Conservation (phyloP, 2,888 invertebrate genomes). For the Globia sparganii region DNA sequence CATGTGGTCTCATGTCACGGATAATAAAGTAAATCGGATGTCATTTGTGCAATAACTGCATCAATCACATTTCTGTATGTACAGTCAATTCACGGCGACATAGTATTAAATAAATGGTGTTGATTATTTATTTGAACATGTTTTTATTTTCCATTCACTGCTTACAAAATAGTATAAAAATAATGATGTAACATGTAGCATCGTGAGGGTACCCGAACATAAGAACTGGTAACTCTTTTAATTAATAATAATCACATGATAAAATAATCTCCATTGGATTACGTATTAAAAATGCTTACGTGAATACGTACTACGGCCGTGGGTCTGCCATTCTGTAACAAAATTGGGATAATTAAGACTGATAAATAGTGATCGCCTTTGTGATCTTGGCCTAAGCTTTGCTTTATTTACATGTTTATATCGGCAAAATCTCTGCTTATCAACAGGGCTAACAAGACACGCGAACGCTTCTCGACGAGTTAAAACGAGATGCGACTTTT, state of each 20-base stretch:
- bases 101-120: conserved; percentile 88
- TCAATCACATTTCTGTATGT: conserved; percentile 80
- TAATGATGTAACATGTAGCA: conserved; percentile 40
- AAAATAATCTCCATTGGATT: conserved; percentile 67
- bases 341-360: conserved; percentile 37
- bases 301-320: conserved; percentile 73
- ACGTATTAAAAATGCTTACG: conserved; percentile 61
- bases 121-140: conserved; percentile 77
- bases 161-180: conserved; percentile 49
- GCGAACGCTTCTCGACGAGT: not conserved
- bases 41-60: conserved; percentile 85
- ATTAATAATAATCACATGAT: conserved; percentile 58
- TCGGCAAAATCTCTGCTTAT: not conserved
- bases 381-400: no score
- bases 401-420: not conserved
- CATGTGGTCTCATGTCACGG: conserved; percentile 85
- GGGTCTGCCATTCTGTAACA: conserved; percentile 87
- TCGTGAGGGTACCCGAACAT: conserved; percentile 26
- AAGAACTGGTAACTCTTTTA: conserved; percentile 39
- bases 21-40: conserved; percentile 68
- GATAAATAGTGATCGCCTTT: not conserved
- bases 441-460: not conserved
- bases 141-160: conserved; percentile 58
- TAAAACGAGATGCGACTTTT: not conserved
- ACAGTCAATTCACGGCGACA: conserved; percentile 78